A percentile compares a stretch with the other conserved stretches of the same genome.
These are phyloP conservation scores for Drosophila sulfurigaster DNA, from an alignment of 1,140 invertebrate genomes.

Conservation along the genomic window DNA sequence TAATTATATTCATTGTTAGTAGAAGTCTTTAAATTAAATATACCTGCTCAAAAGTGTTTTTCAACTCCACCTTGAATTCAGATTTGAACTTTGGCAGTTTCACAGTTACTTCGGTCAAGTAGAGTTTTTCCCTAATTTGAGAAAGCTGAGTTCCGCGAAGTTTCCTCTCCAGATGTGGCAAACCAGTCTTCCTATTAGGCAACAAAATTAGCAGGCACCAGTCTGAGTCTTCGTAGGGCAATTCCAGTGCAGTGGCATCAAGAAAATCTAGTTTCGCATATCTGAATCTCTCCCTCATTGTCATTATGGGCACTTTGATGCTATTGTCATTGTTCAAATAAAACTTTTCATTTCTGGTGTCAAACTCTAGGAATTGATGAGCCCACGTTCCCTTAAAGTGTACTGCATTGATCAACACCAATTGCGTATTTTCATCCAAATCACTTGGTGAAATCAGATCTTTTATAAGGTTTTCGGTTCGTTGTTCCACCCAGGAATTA, in stretches of 20 bases:
- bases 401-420: slow-evolving; percentile 89
- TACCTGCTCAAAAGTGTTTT: slow-evolving; percentile 85
- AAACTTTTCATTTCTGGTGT: slow-evolving; percentile 62
- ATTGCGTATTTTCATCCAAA: slow-evolving; percentile 67
- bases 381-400: slow-evolving; percentile 86
- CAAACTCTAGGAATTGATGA: slow-evolving; percentile 51
- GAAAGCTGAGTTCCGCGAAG: slow-evolving; percentile 78
- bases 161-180: slow-evolving; percentile 85
- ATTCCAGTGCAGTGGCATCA: slow-evolving; percentile 67
- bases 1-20: background rate
- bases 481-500: slow-evolving; percentile 87
- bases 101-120: slow-evolving; percentile 85
- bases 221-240: slow-evolving; percentile 50
- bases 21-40: slow-evolving; percentile 8
- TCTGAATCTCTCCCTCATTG: slow-evolving; percentile 74
- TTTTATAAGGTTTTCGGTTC: slow-evolving; percentile 87
- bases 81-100: slow-evolving; percentile 88
- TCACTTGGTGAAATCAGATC: slow-evolving; percentile 85
- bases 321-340: slow-evolving; percentile 52
- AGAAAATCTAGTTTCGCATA: slow-evolving; percentile 62
- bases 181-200: slow-evolving; percentile 63
- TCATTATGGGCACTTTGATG: slow-evolving; percentile 86
- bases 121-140: slow-evolving; percentile 70
- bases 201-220: too few species aligned
- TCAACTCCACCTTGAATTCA: slow-evolving; percentile 86